Base-by-base conservation (phyloP, 2,797 vertebrate species). In the Enteromius viviparus region DNA sequence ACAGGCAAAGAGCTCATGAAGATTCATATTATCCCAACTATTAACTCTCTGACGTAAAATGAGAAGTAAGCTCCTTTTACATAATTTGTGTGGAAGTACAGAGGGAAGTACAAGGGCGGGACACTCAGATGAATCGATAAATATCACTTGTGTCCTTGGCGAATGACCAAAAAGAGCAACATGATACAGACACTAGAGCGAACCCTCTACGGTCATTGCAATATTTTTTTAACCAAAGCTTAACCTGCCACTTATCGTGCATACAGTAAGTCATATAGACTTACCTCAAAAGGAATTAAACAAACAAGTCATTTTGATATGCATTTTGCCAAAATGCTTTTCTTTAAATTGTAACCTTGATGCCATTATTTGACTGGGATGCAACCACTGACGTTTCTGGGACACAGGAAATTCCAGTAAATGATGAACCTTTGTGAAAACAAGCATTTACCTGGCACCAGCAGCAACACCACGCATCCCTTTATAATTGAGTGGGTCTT, bases 301-400 rank as follows among this genome's bases (percentile, higher is more conserved):
- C 6, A 58, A 51, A 53, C 37, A 58, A 37, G 3, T 17, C 21
- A 8, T 76, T 62, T 45, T 42, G 19, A 76, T 17, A 40, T 58
- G 32, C 32, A 34, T 40, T 60, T 49, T 53, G 6, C 23, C 37
- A 37, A 81, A 76, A 62, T 64, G 34, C 34, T 60, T 47, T 12
- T 71, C 23, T 77, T 34, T 23, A 62, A 75, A 79, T 65, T 66
- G 53, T 85, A 58, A 74, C 17, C 65, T 23, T 77, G 29, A 42
- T 81, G 71, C 32, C 64, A 11, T 69, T 70, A 42, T 80, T 55
- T 77, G 75, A 85, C 58, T 70, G 81, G 76, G 15, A 85, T 42
- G 71, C 60, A 81, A 37, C 53, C 74, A 9, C 64, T 75, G 86
- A 87, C 82, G 80, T 76, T 87, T 88, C 75, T 84, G 80, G 87